These are phyloP conservation scores for Drosophila burlai DNA, from an alignment of 1,140 invertebrate genomes.

Conservation along the genomic window DNA sequence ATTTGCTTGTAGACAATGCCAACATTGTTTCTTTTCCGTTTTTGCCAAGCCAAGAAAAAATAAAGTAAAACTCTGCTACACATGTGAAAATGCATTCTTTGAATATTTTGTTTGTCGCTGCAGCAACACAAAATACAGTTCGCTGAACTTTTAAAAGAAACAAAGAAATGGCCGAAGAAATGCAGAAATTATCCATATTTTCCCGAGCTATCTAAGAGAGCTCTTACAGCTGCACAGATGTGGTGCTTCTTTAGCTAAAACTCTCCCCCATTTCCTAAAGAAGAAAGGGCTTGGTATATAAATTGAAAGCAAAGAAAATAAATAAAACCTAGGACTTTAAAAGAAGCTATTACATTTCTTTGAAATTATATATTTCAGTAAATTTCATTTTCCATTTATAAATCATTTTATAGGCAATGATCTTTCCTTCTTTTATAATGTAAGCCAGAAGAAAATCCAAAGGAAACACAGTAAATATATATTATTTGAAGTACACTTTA, in stretches of 20 bases:
- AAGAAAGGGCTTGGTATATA: background rate
- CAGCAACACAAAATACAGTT: constrained; percentile 28
- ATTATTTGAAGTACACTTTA: background rate
- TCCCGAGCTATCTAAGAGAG: background rate
- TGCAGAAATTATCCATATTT: constrained; percentile 5
- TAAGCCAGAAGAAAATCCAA: too few relatives aligned
- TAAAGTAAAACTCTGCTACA: constrained; percentile 24
- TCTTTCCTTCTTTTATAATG: background rate
- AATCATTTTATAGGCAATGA: background rate
- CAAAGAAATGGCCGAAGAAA: constrained; percentile 14
- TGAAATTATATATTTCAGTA: background rate
- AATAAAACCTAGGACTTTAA: background rate
- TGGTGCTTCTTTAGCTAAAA: background rate
- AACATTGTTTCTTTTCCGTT: constrained; percentile 10
- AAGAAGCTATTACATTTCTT: background rate
- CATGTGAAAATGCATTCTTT: constrained; percentile 32
- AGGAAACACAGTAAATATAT: background rate
- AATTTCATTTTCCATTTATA: background rate
- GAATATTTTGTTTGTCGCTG: constrained; percentile 50
- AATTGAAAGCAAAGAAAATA: background rate
- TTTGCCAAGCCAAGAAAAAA: constrained; percentile 33
- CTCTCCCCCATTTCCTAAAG: background rate
- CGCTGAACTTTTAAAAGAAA: constrained; percentile 36
- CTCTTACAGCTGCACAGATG: background rate
- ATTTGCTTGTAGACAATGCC: constrained; percentile 32